Percentiles rank a stretch among this genome's conserved stretches.
Evolutionary conservation across 2,113 vertebrate species (phyloP).

Genomic region (Zosterops japonicus): DNA sequence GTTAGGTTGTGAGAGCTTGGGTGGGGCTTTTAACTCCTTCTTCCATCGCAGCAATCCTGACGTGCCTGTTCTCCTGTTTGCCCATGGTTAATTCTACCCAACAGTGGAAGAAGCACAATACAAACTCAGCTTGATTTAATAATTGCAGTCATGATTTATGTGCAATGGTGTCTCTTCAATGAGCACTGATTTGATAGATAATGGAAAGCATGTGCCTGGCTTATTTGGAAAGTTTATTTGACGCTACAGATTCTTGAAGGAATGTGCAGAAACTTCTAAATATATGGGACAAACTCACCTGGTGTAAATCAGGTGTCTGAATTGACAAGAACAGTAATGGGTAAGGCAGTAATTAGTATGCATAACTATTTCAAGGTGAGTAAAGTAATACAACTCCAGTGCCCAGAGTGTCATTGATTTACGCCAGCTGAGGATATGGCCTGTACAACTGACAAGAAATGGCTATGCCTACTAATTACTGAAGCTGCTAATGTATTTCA

Average conservation of each 20-base stretch:
- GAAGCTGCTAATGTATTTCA: slow-evolving; percentile 17
- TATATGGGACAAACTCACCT: background rate
- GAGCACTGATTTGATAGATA: slow-evolving; percentile 50
- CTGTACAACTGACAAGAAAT: background rate
- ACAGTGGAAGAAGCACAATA: background rate
- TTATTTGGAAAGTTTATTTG: slow-evolving; percentile 36
- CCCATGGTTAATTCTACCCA: background rate
- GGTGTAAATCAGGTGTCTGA: slow-evolving; percentile 40
- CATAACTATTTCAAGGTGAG: slow-evolving; percentile 28
- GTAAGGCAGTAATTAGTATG: slow-evolving; percentile 38
- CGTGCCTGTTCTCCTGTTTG: background rate
- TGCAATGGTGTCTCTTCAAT: slow-evolving; percentile 19
- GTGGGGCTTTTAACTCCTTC: slow-evolving; percentile 64
- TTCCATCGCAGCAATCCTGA: background rate
- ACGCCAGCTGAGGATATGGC: slow-evolving; percentile 21
- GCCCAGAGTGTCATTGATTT: background rate
- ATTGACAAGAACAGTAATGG: slow-evolving; percentile 15
- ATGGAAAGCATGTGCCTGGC: background rate
- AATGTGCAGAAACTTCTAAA: slow-evolving; percentile 29
- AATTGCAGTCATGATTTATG: slow-evolving; percentile 24
- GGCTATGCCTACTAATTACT: background rate
- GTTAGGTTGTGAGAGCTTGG: slow-evolving; percentile 50
- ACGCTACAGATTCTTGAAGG: background rate
- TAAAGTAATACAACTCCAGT: background rate
- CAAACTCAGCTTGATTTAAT: slow-evolving; percentile 37